phyloP scores from a whole-genome alignment of 2,113 vertebrate genomes.

The Gymnobelideus leadbeateri region DNA sequence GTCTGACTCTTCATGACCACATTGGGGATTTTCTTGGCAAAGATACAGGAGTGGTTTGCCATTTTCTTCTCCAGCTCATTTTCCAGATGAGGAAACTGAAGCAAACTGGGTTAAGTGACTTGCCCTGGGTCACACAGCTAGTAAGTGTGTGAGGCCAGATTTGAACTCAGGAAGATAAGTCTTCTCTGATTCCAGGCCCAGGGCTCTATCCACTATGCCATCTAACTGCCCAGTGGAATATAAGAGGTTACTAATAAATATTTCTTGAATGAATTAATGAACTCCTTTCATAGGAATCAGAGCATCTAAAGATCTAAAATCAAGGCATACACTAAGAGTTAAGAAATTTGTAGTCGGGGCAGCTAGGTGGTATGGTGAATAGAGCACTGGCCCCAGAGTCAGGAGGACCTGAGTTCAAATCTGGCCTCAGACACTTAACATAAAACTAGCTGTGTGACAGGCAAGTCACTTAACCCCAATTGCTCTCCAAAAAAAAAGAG shows the following conservation, averaged over 20 bases:
- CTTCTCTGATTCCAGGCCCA: not conserved
- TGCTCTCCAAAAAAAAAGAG: too few species aligned
- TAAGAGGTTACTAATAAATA: not conserved
- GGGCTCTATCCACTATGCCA: not conserved
- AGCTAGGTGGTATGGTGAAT: too few species aligned
- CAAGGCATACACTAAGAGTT: not conserved
- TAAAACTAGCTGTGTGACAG: too few species aligned
- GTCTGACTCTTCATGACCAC: not conserved
- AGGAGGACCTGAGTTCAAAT: too few species aligned
- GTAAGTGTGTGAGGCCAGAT: not conserved
- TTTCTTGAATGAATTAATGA: not conserved
- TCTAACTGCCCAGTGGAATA: not conserved
- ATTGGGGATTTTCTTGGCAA: not conserved
- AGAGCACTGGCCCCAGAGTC: too few species aligned
- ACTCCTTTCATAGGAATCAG: not conserved
- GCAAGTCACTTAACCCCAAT: too few species aligned
- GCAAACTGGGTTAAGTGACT: not conserved
- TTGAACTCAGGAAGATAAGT: not conserved
- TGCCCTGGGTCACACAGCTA: not conserved
- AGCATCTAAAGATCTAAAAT: not conserved
- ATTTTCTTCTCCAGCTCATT: not conserved
- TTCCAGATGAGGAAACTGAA: not conserved
- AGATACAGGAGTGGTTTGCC: not conserved
- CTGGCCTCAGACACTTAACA: too few species aligned
- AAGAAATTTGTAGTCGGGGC: not conserved